Conservation (phyloP, 2,797 vertebrate genomes). For the Phoxinus dragarum region DNA sequence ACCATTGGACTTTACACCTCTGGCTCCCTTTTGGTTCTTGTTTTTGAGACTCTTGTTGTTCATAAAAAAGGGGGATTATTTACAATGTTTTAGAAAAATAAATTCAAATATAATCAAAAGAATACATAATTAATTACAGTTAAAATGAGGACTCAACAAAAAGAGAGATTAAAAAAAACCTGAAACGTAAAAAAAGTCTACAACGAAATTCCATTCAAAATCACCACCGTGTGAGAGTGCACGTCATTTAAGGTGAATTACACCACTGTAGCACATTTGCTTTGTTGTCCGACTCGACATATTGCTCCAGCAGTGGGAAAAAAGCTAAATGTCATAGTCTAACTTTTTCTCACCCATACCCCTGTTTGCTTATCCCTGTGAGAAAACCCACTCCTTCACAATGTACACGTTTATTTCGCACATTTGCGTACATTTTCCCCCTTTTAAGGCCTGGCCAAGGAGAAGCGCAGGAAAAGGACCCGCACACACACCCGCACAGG, state of each 20-base stretch:
- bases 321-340: constrained; percentile 65
- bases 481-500: constrained; percentile 44
- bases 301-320: constrained; percentile 60
- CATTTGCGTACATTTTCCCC: constrained; percentile 74
- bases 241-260: constrained; percentile 61
- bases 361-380: constrained; percentile 77
- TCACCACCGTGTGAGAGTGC: constrained; percentile 62
- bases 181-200: constrained; percentile 35
- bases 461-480: constrained; percentile 58
- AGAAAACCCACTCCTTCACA: constrained; percentile 76
- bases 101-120: constrained; percentile 4
- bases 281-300: constrained; percentile 53
- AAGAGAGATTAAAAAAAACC: constrained; percentile 29
- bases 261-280: constrained; percentile 56
- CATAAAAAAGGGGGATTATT: neutral
- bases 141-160: constrained; percentile 14
- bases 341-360: constrained; percentile 49
- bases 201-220: constrained; percentile 50
- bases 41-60: neutral
- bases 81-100: neutral
- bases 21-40: neutral
- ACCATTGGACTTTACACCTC: too few species aligned
- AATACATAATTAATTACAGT: constrained; percentile 26
- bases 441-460: constrained; percentile 70
- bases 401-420: constrained; percentile 77